Conservation (phyloP, 2,113 vertebrate genomes). For the Cyanocitta stelleri region DNA sequence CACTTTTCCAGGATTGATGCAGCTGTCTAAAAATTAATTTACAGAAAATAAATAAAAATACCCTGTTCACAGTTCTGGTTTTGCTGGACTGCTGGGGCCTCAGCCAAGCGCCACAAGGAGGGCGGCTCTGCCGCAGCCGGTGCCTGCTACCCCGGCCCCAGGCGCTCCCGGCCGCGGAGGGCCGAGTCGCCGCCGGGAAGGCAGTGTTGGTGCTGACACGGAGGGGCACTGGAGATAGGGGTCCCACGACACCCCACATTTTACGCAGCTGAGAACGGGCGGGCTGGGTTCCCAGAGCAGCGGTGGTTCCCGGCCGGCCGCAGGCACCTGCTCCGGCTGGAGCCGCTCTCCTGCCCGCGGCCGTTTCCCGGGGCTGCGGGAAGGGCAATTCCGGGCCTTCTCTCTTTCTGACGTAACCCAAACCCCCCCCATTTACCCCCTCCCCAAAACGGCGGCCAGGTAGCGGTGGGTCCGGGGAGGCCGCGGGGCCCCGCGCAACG, state of each 20-base stretch:
- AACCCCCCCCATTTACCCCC: neutral
- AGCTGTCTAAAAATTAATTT: neutral
- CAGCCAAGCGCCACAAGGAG: neutral
- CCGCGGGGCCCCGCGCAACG: neutral
- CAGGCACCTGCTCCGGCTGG: slow-evolving; percentile 1
- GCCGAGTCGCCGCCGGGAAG: neutral
- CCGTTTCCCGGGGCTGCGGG: neutral
- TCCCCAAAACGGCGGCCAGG: neutral
- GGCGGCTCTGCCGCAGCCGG: neutral
- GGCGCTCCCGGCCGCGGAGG: neutral
- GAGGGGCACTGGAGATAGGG: fast-evolving
- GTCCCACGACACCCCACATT: neutral
- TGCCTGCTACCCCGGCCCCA: neutral
- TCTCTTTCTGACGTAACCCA: neutral
- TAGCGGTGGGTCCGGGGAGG: neutral
- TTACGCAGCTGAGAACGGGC: neutral
- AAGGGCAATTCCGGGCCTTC: neutral
- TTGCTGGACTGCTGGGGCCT: neutral
- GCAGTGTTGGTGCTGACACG: neutral
- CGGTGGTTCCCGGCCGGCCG: neutral
- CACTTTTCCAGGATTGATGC: neutral
- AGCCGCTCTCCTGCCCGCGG: neutral
- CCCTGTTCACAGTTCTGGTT: neutral
- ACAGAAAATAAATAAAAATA: neutral
- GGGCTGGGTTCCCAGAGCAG: neutral